A percentile compares a stretch with the other conserved stretches of the same genome.
These are phyloP conservation scores for Heliocidaris tuberculata DNA, from an alignment of 35 echinoderm and acorn worm genomes.

Conservation along the genomic window DNA sequence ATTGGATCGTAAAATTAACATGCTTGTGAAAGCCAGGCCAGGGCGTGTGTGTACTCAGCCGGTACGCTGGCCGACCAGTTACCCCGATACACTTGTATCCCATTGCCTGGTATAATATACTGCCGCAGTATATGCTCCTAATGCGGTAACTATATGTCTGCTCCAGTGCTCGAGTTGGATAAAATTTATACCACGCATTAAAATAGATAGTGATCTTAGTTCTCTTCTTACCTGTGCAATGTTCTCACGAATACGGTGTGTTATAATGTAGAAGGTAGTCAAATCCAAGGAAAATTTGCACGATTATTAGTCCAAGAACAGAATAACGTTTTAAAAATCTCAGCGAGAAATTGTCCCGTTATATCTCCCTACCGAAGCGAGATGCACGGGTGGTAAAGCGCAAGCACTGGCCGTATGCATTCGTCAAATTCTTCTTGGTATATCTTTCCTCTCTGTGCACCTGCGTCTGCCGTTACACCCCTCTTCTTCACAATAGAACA, in stretches of 20 bases:
- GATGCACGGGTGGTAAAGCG: not conserved
- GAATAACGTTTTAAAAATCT: not conserved
- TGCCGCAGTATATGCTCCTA: not conserved
- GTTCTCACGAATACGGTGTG: not conserved
- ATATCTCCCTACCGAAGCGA: not conserved
- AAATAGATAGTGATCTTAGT: not conserved
- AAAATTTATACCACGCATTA: not conserved
- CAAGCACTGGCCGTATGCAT: not conserved
- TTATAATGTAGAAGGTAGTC: not conserved
- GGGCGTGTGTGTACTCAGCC: not conserved
- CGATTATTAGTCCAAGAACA: not conserved
- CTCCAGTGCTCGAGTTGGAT: not conserved
- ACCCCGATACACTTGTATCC: not conserved
- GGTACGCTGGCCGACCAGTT: not conserved
- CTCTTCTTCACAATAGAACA: not conserved
- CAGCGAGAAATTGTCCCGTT: not conserved
- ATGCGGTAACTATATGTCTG: not conserved
- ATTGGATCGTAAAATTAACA: slow-evolving; percentile 6
- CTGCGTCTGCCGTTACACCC: not conserved
- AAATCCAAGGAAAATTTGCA: not conserved
- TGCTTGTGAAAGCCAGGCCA: not conserved
- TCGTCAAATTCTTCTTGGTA: not conserved
- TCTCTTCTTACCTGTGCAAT: not conserved
- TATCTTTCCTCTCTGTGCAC: not conserved
- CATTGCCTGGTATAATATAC: not conserved